These are phyloP conservation scores for Stratiomys singularior DNA, from an alignment of 2,888 invertebrate species.

Conservation along the genomic window DNA sequence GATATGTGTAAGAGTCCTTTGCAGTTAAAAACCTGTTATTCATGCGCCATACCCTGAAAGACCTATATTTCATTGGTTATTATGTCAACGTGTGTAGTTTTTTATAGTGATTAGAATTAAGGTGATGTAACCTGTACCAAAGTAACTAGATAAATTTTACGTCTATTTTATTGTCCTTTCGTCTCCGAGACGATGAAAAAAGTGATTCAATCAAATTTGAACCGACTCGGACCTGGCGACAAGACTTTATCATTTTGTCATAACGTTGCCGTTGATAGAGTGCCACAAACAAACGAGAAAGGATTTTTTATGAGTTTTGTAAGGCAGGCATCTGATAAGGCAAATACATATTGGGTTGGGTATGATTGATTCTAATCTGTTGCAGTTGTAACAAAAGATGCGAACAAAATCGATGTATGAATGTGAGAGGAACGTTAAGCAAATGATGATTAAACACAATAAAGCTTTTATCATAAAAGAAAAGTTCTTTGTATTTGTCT, in stretches of 20 bases:
- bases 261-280: not conserved
- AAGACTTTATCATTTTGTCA: conserved; percentile 39
- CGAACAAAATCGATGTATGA: not conserved
- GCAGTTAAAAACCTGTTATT: not conserved
- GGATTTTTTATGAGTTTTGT: not conserved
- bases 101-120: conserved; percentile 13
- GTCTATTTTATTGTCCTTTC: conserved; percentile 35
- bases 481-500: not conserved
- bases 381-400: not conserved
- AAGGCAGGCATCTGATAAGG: not conserved
- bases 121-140: conserved; percentile 29
- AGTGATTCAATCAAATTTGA: conserved; percentile 43
- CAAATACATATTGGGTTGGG: not conserved
- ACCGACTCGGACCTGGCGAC: conserved; percentile 30
- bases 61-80: conserved; percentile 14
- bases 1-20: too few relatives aligned
- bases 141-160: conserved; percentile 16
- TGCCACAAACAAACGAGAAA: not conserved
- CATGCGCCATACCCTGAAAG: not conserved
- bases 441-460: too few relatives aligned
- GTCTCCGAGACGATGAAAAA: conserved; percentile 28
- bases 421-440: not conserved
- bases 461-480: too few relatives aligned
- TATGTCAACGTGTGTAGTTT: conserved; percentile 18
- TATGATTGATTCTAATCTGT: not conserved